Evolutionary conservation across 2,888 invertebrate species (phyloP).

Genomic region (Caenorhabditis panamensis): DNA sequence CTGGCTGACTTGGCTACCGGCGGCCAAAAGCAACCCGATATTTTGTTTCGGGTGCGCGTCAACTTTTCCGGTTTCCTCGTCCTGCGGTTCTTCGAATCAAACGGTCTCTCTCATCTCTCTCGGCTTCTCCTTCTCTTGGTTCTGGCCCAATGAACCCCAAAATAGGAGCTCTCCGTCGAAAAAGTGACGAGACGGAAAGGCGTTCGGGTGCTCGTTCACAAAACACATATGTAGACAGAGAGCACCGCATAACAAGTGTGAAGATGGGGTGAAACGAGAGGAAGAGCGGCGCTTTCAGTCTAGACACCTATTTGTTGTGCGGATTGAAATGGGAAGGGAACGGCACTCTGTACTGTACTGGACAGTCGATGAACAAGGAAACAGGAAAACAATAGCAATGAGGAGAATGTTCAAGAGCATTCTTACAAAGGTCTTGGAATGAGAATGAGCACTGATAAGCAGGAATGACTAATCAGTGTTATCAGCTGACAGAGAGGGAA

Average conservation of each 20-base stretch:
- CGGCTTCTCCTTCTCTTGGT: not conserved
- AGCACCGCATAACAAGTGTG: conserved; percentile 16
- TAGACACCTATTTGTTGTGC: conserved; percentile 10
- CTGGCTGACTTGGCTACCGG: conserved; percentile 11
- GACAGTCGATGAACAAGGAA: not conserved
- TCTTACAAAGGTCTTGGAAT: not conserved
- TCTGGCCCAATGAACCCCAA: conserved; percentile 1
- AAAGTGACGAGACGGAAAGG: conserved; percentile 42
- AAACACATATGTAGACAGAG: not conserved
- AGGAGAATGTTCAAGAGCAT: not conserved
- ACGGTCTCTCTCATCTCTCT: conserved; percentile 8
- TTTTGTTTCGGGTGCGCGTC: conserved; percentile 40
- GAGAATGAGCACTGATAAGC: conserved; percentile 1
- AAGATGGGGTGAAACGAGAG: conserved; percentile 7
- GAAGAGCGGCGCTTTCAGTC: not conserved
- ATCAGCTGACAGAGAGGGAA: conserved; percentile 1
- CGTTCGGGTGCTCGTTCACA: conserved; percentile 2
- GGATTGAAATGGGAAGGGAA: conserved; percentile 1
- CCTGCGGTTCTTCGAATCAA: conserved; percentile 20
- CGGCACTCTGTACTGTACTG: conserved; percentile 5
- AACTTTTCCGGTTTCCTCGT: conserved; percentile 46
- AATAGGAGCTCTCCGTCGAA: conserved; percentile 42
- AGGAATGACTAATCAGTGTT: not conserved
- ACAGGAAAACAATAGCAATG: not conserved
- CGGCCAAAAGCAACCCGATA: conserved; percentile 45